Evolutionary conservation across 2,113 vertebrate genomes (phyloP), one percentile per base, ranked within the genome.

Genomic region (Oncorhynchus kisutch): DNA sequence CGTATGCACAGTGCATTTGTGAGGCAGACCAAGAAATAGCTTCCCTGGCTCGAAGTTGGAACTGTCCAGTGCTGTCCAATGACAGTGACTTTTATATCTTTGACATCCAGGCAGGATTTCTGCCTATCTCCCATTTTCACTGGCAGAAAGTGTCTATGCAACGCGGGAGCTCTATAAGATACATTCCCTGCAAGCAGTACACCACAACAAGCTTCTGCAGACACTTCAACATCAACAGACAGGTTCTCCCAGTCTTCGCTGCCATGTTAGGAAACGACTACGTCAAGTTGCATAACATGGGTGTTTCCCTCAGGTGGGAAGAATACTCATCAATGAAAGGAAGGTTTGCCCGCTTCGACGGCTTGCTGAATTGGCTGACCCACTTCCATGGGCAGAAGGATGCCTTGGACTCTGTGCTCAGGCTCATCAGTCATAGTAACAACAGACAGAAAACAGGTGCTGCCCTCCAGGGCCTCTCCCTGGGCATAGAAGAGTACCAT

Each of bases 81-180:
- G 95, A 97, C 78, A 97, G 95, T 67, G 96, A 98, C 87, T 98
- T 98, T 75, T 97, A 87, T 82, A 90, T 96, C 67, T 98, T 95
- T 81, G 88, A 94, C 49, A 82, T 97, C 31, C 85, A 84, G 1
- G 86, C 18, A 12, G 97, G 96, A 0, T 90, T 95, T 78, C 90
- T 94, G 84, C 95, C 95, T 0, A 66, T 94, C 14, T 75, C 31
- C 12, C 80, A 92, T 62, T 97, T 98, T 85, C 85, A 87, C 24
- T 98, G 96, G 97, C 59, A 29, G 82, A 78, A 81, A 16, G n/a
- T 20, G 8, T 24, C 59, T 62, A 0, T 22, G n/a, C 5, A 62
- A 0, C 59, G 16, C 1, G 1, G 79, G 48, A 67, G 24, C 0
- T 74, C 0, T 18, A 79, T 87, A 0, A 77, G 75, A 82, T 95